These are phyloP conservation scores for Crax fasciolata DNA, from an alignment of 2,797 vertebrate genomes.

Conservation along the genomic window DNA sequence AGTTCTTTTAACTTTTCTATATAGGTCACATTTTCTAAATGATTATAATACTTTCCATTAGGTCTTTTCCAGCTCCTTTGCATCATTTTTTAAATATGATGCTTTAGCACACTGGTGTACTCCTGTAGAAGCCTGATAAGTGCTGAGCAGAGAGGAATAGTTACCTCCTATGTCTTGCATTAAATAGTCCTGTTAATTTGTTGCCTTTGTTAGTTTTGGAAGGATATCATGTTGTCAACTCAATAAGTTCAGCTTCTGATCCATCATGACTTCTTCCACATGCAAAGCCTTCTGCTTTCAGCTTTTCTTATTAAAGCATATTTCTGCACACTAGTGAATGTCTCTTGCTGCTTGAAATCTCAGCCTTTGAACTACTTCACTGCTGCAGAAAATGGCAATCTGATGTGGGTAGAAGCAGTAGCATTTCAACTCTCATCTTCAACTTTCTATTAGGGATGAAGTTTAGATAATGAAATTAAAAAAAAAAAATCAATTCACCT, in stretches of 20 bases:
- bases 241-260: slow-evolving; percentile 28
- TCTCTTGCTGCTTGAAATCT: neutral
- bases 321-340: neutral
- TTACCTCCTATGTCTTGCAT: neutral
- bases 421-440: neutral
- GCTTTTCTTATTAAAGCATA: neutral
- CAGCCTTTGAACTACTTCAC: neutral
- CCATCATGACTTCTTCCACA: neutral
- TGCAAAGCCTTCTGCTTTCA: neutral
- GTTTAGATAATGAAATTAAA: neutral
- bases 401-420: neutral
- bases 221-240: neutral
- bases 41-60: neutral
- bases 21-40: neutral
- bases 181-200: slow-evolving; percentile 20
- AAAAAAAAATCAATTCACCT: neutral
- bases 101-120: neutral
- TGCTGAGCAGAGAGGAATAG: neutral
- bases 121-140: neutral
- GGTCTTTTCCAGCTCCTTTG: neutral
- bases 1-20: neutral
- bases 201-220: slow-evolving; percentile 40
- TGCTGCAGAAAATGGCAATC: neutral
- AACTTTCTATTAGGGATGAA: neutral
- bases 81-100: neutral